Evolutionary conservation across 2,888 invertebrate genomes (phyloP).

Genomic region (Cyaniris semiargus): DNA sequence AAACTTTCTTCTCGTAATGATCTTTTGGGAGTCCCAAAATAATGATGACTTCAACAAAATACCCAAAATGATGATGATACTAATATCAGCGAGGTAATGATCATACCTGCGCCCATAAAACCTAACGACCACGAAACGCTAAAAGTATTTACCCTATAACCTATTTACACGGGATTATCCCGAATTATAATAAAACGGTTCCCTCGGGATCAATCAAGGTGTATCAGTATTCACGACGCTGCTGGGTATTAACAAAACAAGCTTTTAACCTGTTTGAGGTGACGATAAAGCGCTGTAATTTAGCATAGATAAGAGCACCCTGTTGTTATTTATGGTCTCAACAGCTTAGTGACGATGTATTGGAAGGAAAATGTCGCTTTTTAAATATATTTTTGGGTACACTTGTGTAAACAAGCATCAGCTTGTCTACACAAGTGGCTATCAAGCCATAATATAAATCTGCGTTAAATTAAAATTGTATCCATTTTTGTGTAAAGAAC

Average conservation of each 20-base stretch:
- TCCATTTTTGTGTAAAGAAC: too few species aligned
- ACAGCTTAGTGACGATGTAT: conserved; percentile 38
- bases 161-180: conserved; percentile 26
- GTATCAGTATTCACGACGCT: conserved; percentile 48
- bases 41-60: conserved; percentile 35
- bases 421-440: too few species aligned
- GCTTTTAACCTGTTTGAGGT: conserved; percentile 49
- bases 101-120: neutral
- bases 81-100: conserved; percentile 33
- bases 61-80: neutral
- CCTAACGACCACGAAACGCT: neutral
- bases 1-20: neutral
- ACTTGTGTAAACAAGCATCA: neutral
- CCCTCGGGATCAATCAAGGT: conserved; percentile 40
- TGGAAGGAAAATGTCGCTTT: conserved; percentile 28
- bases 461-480: too few species aligned
- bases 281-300: conserved; percentile 53
- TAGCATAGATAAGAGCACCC: conserved; percentile 55
- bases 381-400: neutral
- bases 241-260: conserved; percentile 49
- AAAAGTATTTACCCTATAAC: conserved; percentile 12
- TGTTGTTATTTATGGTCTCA: conserved; percentile 49
- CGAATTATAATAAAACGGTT: conserved; percentile 29
- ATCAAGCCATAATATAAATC: too few species aligned
- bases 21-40: neutral